These are phyloP conservation scores for Actinopyga echinites DNA, from an alignment of 53 echinoderm and acorn worm species.

Conservation along the genomic window DNA sequence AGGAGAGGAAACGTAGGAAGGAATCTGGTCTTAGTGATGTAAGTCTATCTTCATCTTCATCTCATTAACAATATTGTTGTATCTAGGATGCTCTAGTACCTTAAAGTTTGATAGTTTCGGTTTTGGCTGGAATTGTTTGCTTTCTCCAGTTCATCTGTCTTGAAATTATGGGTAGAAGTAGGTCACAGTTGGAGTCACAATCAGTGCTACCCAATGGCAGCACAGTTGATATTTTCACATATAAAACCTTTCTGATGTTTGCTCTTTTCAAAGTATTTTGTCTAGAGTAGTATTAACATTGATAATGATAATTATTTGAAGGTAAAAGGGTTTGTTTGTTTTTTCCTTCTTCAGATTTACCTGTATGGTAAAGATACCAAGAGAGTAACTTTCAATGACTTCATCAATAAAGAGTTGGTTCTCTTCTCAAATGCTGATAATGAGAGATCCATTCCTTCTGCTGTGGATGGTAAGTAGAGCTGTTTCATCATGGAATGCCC, in stretches of 20 bases:
- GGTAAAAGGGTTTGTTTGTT: too few relatives aligned
- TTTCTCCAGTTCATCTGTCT: too few relatives aligned
- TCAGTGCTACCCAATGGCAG: too few relatives aligned
- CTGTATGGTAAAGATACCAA: conserved; percentile 88
- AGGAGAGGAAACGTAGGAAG: conserved; percentile 76
- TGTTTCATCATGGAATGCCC: background rate
- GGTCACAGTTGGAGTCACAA: too few relatives aligned
- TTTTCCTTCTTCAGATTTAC: conserved; percentile 68
- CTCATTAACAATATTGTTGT: background rate
- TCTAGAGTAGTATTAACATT: too few relatives aligned
- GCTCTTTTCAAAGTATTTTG: too few relatives aligned
- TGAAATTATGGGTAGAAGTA: too few relatives aligned
- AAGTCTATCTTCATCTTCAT: background rate
- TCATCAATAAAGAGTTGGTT: conserved; percentile 97
- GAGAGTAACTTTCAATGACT: conserved; percentile 79
- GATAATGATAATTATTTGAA: too few relatives aligned
- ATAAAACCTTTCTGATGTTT: too few relatives aligned
- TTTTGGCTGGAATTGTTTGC: too few relatives aligned
- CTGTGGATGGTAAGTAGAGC: conserved; percentile 78
- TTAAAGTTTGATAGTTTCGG: too few relatives aligned
- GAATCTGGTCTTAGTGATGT: conserved; percentile 91
- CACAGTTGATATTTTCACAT: too few relatives aligned
- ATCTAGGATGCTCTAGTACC: background rate
- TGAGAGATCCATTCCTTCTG: conserved; percentile 90
- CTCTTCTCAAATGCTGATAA: conserved; percentile 97